A percentile compares a stretch with the other conserved stretches of the same genome.
phyloP scores from a whole-genome alignment of 2,888 invertebrate genomes.

The Sphinx pinastri region DNA sequence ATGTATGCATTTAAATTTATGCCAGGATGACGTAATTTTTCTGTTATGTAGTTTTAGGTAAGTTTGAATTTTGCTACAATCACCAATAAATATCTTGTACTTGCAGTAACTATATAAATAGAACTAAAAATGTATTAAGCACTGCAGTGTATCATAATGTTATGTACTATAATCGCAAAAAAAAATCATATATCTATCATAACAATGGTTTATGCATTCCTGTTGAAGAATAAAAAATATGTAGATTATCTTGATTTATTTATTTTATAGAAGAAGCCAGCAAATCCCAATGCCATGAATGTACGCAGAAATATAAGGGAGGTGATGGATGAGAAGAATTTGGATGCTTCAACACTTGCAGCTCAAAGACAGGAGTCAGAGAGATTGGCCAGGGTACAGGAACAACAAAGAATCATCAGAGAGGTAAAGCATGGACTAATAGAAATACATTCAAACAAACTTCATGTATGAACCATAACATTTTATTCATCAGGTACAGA shows the following conservation, averaged over 20 bases:
- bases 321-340: conserved; percentile 96
- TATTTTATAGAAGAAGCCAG: conserved; percentile 68
- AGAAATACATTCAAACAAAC: conserved; percentile 19
- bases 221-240: no score
- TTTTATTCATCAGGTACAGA: conserved; percentile 82
- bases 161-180: no score
- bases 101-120: no score
- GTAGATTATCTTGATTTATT: neutral
- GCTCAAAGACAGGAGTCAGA: conserved; percentile 98
- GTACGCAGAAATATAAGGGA: conserved; percentile 95
- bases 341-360: conserved; percentile 95
- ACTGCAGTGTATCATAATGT: no score
- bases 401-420: conserved; percentile 91
- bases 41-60: no score
- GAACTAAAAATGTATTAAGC: no score
- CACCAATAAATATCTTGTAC: no score
- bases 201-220: no score
- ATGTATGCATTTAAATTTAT: no score
- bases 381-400: conserved; percentile 91
- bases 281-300: conserved; percentile 80
- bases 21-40: no score
- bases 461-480: conserved; percentile 27
- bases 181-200: no score
- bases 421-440: conserved; percentile 74
- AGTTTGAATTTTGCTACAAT: no score